These are phyloP conservation scores for Pollenia amentaria DNA, from an alignment of 2,888 invertebrate genomes.

Conservation along the genomic window DNA sequence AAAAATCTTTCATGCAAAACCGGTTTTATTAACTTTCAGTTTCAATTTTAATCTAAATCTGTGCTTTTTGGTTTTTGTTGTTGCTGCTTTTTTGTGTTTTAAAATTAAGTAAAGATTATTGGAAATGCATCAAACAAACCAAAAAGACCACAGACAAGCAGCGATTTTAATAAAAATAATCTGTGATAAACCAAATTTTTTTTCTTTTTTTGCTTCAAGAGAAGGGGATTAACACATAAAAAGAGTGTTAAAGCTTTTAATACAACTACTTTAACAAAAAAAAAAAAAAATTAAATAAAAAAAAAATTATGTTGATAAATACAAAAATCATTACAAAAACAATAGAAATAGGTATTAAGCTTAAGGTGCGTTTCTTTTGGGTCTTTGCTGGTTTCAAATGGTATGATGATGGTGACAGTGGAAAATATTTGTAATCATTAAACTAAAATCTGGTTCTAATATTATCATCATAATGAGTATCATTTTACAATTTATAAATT, in stretches of 20 bases:
- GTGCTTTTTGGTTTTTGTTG: conserved; percentile 35
- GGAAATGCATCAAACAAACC: conserved; percentile 21
- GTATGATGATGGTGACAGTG: conserved; percentile 6
- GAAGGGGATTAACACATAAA: conserved; percentile 60
- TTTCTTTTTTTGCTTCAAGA: background rate
- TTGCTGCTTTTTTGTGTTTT: background rate
- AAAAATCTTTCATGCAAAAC: conserved; percentile 38
- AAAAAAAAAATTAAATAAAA: background rate
- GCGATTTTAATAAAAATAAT: conserved; percentile 42
- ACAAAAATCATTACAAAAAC: background rate
- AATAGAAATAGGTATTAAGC: conserved; percentile 16
- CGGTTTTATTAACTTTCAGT: conserved; percentile 70
- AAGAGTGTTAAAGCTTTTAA: conserved; percentile 62
- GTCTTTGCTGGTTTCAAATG: background rate
- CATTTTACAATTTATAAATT: background rate
- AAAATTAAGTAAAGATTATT: conserved; percentile 24
- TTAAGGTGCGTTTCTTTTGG: conserved; percentile 21
- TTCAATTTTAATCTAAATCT: conserved; percentile 65
- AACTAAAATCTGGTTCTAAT: conserved; percentile 19
- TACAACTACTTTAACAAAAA: conserved; percentile 1
- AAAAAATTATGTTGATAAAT: background rate
- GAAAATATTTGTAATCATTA: conserved; percentile 29
- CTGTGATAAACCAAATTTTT: conserved; percentile 35
- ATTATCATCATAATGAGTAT: conserved; percentile 4
- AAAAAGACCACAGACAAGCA: conserved; percentile 36